A percentile compares a stretch with the other conserved stretches of the same genome.
phyloP scores from a whole-genome alignment of 2,797 vertebrate species.

The Anguilla marmorata region DNA sequence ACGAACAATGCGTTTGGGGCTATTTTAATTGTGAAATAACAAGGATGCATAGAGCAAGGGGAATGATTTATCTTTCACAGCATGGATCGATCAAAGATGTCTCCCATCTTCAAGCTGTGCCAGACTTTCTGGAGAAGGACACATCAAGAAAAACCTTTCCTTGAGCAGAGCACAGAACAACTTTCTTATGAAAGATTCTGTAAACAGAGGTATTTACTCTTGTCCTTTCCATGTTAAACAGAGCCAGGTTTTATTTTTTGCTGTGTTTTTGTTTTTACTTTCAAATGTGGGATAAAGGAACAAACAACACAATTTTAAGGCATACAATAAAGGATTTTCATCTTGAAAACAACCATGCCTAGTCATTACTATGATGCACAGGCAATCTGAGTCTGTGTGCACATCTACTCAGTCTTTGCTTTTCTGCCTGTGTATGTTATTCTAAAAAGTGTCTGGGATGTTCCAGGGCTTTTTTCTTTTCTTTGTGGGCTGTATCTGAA shows the following conservation, averaged over 20 bases:
- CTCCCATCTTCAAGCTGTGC: background rate
- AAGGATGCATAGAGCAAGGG: background rate
- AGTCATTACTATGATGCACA: background rate
- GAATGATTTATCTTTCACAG: background rate
- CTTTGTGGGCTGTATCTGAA: too few species aligned
- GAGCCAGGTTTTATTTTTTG: too few species aligned
- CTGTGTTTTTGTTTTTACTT: background rate
- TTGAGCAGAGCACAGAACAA: background rate
- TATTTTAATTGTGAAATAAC: background rate
- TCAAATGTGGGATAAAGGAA: too few species aligned
- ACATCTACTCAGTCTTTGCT: too few species aligned
- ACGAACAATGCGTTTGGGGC: background rate
- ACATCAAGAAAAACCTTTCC: background rate
- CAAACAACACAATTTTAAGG: too few species aligned
- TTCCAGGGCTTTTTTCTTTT: too few species aligned
- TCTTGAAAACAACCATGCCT: too few species aligned
- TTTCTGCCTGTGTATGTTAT: too few species aligned
- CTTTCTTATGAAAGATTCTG: too few species aligned
- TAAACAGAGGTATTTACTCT: background rate
- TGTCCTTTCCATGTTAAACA: background rate
- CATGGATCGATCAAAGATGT: background rate
- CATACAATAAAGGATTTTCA: too few species aligned
- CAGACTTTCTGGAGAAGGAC: background rate
- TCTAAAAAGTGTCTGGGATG: too few species aligned
- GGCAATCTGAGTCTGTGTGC: too few species aligned